phyloP scores from a whole-genome alignment of 2,797 vertebrate species.

The Pseudochirops cupreus region DNA sequence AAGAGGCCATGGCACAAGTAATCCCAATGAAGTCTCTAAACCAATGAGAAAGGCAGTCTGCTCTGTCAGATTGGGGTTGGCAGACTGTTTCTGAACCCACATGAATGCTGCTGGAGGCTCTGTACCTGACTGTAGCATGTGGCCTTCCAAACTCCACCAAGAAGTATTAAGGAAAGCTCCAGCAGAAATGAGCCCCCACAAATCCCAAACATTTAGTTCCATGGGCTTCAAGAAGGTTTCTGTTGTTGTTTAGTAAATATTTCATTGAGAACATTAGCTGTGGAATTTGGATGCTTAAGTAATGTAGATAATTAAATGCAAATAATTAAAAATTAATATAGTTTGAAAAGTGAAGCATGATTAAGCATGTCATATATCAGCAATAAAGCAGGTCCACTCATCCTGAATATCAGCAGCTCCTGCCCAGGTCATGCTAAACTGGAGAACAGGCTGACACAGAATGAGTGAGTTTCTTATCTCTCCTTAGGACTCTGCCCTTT shows the following conservation, averaged over 20 bases:
- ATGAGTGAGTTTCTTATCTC: background rate
- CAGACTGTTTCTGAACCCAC: conserved; percentile 33
- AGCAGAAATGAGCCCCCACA: conserved; percentile 26
- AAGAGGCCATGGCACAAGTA: conserved; percentile 1
- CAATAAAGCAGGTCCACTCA: conserved; percentile 37
- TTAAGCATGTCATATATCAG: conserved; percentile 72
- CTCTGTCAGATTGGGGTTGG: conserved; percentile 20
- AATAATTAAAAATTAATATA: conserved; percentile 84
- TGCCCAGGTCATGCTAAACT: conserved; percentile 44
- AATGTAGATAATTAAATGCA: conserved; percentile 77
- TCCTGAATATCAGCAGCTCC: conserved; percentile 56
- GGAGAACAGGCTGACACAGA: background rate
- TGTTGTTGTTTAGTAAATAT: conserved; percentile 81
- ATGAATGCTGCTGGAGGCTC: background rate
- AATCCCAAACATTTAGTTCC: conserved; percentile 48
- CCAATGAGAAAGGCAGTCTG: background rate
- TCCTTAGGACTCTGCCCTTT: background rate
- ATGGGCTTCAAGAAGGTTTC: conserved; percentile 53
- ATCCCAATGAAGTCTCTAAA: background rate
- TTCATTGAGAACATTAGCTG: conserved; percentile 81
- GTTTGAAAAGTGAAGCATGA: conserved; percentile 77
- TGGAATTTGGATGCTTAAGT: conserved; percentile 83
- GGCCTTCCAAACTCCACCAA: background rate
- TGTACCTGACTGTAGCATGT: background rate
- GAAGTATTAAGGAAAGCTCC: background rate